Base-by-base conservation (phyloP, 2,888 invertebrate genomes). In the Phrixothrix hirtus region DNA sequence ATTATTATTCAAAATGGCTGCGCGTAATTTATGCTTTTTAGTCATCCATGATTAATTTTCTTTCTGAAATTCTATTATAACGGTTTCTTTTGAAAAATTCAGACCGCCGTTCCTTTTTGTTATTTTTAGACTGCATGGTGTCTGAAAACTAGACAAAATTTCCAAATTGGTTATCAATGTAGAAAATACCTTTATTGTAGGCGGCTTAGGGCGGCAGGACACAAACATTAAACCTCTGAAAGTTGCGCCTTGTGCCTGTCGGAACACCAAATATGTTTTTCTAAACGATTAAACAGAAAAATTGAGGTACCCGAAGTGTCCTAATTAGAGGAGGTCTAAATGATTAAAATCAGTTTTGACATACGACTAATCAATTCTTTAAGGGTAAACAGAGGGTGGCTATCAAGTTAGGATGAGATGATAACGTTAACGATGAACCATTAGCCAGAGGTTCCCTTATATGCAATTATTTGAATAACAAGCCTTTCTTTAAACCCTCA, bases 151-250 rank as follows among this genome's bases (percentile, higher is more conserved):
- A 41, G 36, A 31, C 47, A 31, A 42, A 45, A 42, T 34, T 42
- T 53, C 38, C 39, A 55, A 63, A 68, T 64, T 64, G 67, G 63
- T 64, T 62, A 66, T 59, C 65, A 63, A 64, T 63, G 68, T 66
- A 66, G 69, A 69, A 69, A 68, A 69, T 67, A 55, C 66, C 44
- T 56, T 59, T 62, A 64, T 69, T 69, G 65, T 69, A 41, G 32
- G 26, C 34, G 60, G 56, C 57, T 66, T 63, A 65, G 38, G 44
- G 57, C 59, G 61, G 61, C 48, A 41, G 34, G 42, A 32, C 36
- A 60, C 61, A 60, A 61, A 60, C 56, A 57, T 45, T 26, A 47
- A 27, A 36, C 21, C 45, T 26, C 37, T 26, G 41, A 31, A 44
- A 52, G 43, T 39, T 55, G 34, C 51, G 42, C 55, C 51, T 37